These are phyloP conservation scores for Eupithecia subumbrata DNA, from an alignment of 2,888 invertebrate genomes.

Conservation along the genomic window DNA sequence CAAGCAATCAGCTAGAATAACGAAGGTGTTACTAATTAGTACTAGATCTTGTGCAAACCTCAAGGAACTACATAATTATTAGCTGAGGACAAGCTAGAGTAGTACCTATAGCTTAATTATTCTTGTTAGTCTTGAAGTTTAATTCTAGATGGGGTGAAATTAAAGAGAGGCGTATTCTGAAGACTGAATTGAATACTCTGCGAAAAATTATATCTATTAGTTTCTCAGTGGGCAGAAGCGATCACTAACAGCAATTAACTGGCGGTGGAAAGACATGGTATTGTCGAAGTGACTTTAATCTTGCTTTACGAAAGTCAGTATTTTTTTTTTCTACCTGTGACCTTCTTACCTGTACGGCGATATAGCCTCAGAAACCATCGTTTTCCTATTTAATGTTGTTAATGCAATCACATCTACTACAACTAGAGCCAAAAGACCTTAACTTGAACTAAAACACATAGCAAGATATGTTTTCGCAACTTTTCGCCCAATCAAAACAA, in stretches of 20 bases:
- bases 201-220: neutral
- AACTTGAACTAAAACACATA: neutral
- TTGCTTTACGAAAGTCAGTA: too few relatives aligned
- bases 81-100: too few relatives aligned
- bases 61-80: neutral
- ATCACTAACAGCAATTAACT: neutral
- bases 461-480: neutral
- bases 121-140: too few relatives aligned
- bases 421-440: neutral
- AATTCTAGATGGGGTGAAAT: too few relatives aligned
- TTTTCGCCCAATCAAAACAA: neutral
- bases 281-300: too few relatives aligned
- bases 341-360: too few relatives aligned
- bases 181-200: neutral
- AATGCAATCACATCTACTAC: neutral
- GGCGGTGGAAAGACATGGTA: too few relatives aligned
- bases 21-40: slow-evolving; percentile 11
- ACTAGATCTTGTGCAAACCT: neutral
- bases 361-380: neutral
- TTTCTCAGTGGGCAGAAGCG: neutral
- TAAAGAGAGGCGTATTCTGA: too few relatives aligned
- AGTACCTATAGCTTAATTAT: too few relatives aligned
- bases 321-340: too few relatives aligned
- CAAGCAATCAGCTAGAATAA: slow-evolving; percentile 3
- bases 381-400: neutral